Conservation (phyloP, 1,140 invertebrate genomes). For the Drosophila subpulchrella region DNA sequence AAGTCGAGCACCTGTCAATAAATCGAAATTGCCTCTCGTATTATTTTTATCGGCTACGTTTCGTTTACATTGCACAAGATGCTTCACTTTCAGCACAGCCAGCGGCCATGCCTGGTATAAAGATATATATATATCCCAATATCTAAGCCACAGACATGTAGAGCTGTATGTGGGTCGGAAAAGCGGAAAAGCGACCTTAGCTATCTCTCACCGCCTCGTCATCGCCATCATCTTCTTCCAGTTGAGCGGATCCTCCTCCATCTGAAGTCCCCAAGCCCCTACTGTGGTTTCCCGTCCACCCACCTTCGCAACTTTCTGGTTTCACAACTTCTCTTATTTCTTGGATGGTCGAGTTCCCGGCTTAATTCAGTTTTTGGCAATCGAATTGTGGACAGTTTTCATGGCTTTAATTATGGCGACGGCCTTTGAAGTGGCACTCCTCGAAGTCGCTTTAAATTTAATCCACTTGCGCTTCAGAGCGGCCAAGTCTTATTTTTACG, state of each 20-base stretch:
- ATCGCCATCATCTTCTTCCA: conserved; percentile 69
- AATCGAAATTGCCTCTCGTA: conserved; percentile 83
- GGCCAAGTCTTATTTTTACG: conserved; percentile 63
- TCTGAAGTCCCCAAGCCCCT: conserved; percentile 1
- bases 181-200: conserved; percentile 52
- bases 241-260: conserved; percentile 54
- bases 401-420: conserved; percentile 61
- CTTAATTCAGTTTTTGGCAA: conserved; percentile 71
- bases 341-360: conserved; percentile 33
- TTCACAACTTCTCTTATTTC: conserved; percentile 23
- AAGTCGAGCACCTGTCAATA: conserved; percentile 83
- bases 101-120: conserved; percentile 18
- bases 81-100: conserved; percentile 42
- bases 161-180: background rate
- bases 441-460: conserved; percentile 62
- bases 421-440: conserved; percentile 58
- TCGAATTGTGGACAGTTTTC: conserved; percentile 76
- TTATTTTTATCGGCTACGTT: conserved; percentile 81
- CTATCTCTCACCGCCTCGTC: conserved; percentile 48
- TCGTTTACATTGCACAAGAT: conserved; percentile 73
- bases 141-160: conserved; percentile 8
- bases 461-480: conserved; percentile 69
- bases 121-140: conserved; percentile 4
- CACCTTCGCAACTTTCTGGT: conserved; percentile 5
- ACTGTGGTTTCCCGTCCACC: conserved; percentile 49